Evolutionary conservation across 2,797 vertebrate species (phyloP).

Genomic region (Brachyalestes nurse): DNA sequence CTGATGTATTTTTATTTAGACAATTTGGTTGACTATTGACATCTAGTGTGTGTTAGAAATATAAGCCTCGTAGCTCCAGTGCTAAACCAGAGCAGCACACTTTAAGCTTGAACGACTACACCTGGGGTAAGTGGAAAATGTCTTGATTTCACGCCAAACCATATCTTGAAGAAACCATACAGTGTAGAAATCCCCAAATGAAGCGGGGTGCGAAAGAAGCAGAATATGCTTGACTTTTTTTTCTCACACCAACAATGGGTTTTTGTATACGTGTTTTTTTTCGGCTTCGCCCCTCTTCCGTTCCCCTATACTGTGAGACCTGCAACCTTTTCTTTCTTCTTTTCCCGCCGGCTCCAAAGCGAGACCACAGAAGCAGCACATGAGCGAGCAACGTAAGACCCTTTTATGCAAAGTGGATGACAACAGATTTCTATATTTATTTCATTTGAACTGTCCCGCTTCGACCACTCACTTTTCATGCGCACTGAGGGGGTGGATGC

Average conservation of each 20-base stretch:
- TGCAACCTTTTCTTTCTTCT: constrained; percentile 9
- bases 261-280: background rate
- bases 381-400: constrained; percentile 11
- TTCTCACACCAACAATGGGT: background rate
- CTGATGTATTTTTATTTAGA: too few relatives aligned
- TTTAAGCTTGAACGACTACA: too few relatives aligned
- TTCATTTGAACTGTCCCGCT: background rate
- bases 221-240: background rate
- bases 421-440: background rate
- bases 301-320: background rate
- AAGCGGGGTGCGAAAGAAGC: background rate
- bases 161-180: too few relatives aligned
- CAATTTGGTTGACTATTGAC: too few relatives aligned
- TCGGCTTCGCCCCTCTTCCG: constrained; percentile 14
- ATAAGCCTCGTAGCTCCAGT: too few relatives aligned
- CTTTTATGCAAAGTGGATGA: background rate
- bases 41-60: too few relatives aligned
- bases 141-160: too few relatives aligned
- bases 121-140: too few relatives aligned
- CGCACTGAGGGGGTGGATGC: background rate
- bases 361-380: constrained; percentile 30
- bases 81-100: too few relatives aligned
- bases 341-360: background rate
- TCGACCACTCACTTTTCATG: background rate
- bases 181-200: background rate